Conservation (phyloP, 2,113 vertebrate species). For the Ophiodon elongatus region DNA sequence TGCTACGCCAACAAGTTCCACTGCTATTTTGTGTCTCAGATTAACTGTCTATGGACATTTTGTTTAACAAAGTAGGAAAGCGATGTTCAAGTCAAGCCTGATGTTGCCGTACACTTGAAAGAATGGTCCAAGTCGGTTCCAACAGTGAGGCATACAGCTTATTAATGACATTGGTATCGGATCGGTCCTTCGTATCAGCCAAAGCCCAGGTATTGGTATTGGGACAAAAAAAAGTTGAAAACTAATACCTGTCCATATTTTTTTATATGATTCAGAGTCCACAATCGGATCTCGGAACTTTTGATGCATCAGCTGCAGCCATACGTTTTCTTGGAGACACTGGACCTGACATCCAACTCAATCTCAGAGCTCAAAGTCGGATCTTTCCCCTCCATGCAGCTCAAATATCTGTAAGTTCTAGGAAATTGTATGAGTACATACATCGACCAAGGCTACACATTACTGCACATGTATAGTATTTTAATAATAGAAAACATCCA, state of each 20-base stretch:
- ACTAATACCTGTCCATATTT: not conserved
- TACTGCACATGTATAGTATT: not conserved
- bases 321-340: constrained; percentile 76
- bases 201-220: not conserved
- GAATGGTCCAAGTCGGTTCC: too few relatives aligned
- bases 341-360: constrained; percentile 83
- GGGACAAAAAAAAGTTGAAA: not conserved
- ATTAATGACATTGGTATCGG: not conserved
- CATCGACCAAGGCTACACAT: not conserved
- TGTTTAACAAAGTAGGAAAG: not conserved
- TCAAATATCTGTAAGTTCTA: constrained; percentile 81
- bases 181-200: not conserved
- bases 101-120: not conserved
- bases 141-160: too few relatives aligned
- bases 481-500: not conserved
- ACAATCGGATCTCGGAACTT: constrained; percentile 82
- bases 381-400: constrained; percentile 81
- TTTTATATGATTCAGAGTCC: constrained; percentile 67
- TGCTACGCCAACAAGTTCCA: not conserved
- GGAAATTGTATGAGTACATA: too few relatives aligned
- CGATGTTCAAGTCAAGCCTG: not conserved
- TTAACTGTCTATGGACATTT: not conserved
- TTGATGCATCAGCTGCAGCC: constrained; percentile 75
- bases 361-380: constrained; percentile 80
- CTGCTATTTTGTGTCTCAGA: not conserved